phyloP scores from a whole-genome alignment of 2,113 vertebrate species.

The Panthera tigris region DNA sequence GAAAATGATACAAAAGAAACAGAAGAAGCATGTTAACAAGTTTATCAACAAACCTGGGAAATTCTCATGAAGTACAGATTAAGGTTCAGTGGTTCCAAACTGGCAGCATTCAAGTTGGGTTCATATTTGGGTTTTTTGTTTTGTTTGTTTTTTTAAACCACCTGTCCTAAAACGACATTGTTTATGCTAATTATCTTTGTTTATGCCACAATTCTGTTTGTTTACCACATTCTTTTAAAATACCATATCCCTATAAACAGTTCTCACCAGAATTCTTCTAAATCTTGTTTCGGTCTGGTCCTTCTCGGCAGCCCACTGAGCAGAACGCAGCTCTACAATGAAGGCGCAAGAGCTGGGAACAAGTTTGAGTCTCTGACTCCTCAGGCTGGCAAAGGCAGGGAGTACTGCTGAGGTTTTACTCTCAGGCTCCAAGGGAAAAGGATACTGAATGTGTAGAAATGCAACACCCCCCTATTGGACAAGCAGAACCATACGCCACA shows the following conservation, averaged over 20 bases:
- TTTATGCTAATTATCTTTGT: conserved; percentile 76
- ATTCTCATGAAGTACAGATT: conserved; percentile 65
- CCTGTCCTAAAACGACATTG: conserved; percentile 67
- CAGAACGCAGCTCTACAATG: conserved; percentile 59
- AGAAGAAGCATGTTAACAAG: conserved; percentile 63
- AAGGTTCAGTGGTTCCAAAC: conserved; percentile 70
- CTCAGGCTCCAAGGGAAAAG: conserved; percentile 47
- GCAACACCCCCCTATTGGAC: conserved; percentile 60
- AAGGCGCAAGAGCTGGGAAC: conserved; percentile 70
- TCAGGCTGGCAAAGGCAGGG: conserved; percentile 74
- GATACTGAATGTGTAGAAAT: not conserved
- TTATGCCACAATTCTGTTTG: conserved; percentile 79
- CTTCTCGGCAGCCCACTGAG: conserved; percentile 70
- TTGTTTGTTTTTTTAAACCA: conserved; percentile 76
- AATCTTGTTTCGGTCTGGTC: conserved; percentile 72
- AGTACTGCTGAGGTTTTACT: conserved; percentile 56
- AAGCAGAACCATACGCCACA: conserved; percentile 57
- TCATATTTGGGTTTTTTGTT: conserved; percentile 82
- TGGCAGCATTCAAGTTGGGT: conserved; percentile 58
- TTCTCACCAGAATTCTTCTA: conserved; percentile 81
- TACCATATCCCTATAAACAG: conserved; percentile 75
- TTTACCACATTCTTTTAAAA: conserved; percentile 77
- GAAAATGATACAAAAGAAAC: conserved; percentile 73
- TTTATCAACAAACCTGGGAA: conserved; percentile 75
- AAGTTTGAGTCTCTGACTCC: conserved; percentile 68